Base-by-base conservation (phyloP, 2,888 invertebrate genomes). In the Coenonympha arcania region DNA sequence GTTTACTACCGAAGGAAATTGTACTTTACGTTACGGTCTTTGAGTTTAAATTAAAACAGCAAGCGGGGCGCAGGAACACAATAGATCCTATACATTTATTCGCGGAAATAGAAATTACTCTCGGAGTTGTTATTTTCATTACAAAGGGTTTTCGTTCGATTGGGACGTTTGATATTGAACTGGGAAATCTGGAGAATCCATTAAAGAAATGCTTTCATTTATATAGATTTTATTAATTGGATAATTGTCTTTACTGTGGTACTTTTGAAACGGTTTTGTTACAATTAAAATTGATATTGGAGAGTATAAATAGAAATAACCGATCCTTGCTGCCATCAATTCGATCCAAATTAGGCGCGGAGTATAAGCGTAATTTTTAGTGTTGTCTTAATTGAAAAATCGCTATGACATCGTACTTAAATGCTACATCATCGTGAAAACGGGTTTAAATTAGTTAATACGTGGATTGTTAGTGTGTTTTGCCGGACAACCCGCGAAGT, bases 101-200 rank as follows among this genome's bases (percentile, higher is more conserved):
- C 54, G 34, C 45, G 54, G 58, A 56, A 61, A 60, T 57, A 60
- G 54, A 60, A 58, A 58, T 60, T 57, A 57, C 58, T 57, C 55
- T 52, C 52, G 45, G 50, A 56, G 54, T 59, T 56, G 56, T 58
- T 58, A 58, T 58, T 59, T 57, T 55, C 54, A 55, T 60, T 59
- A 59, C 54, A 51, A 54, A 54, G 46, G 42, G 50, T 51, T 54
- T 50, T 52, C 50, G 51, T 48, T 51, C 55, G 45, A 54, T 57
- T 48, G 48, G 48, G 50, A 48, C 55, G 55, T 58, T 58, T 51
- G n/a, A n/a, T n/a, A n/a, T 28, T 49, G 49, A 54, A 51, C 54
- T 37, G 36, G 41, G 43, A 20, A 31, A 39, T 13, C 37, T 37
- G 37, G 11, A 13, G 19, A 13, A 37, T 37, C 36, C 11, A 11